These are phyloP conservation scores for Macrobrachium nipponense DNA, from an alignment of 1,140 invertebrate species.

Conservation along the genomic window DNA sequence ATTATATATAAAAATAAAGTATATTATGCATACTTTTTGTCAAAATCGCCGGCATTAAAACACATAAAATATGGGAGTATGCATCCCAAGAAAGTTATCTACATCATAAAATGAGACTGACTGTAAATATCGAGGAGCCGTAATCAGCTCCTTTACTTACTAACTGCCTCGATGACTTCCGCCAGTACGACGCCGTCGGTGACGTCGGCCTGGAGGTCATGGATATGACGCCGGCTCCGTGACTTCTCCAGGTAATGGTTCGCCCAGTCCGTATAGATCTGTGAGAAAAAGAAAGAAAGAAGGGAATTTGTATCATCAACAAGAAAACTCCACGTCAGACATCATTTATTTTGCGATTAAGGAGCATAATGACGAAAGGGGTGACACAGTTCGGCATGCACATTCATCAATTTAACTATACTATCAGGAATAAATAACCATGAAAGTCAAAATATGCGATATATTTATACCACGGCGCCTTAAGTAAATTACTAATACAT, in stretches of 20 bases:
- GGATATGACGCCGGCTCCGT: slow-evolving; percentile 83
- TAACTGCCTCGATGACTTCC: slow-evolving; percentile 94
- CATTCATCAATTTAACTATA: too few relatives aligned
- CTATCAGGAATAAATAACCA: too few relatives aligned
- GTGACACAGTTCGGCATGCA: too few relatives aligned
- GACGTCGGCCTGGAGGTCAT: slow-evolving; percentile 87
- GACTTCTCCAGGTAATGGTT: slow-evolving; percentile 96
- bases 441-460: too few relatives aligned
- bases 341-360: neutral
- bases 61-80: too few relatives aligned
- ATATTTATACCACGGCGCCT: too few relatives aligned
- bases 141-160: slow-evolving; percentile 74
- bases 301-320: neutral
- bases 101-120: neutral
- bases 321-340: neutral
- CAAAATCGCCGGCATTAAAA: too few relatives aligned
- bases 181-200: slow-evolving; percentile 90
- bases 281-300: slow-evolving; percentile 68
- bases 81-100: too few relatives aligned
- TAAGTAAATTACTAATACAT: too few relatives aligned
- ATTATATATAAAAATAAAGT: too few relatives aligned
- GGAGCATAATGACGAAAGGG: too few relatives aligned
- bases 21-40: too few relatives aligned
- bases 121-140: neutral
- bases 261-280: slow-evolving; percentile 98